Base-by-base conservation (phyloP, 2,888 invertebrate genomes). In the Andrena hattorfiana region DNA sequence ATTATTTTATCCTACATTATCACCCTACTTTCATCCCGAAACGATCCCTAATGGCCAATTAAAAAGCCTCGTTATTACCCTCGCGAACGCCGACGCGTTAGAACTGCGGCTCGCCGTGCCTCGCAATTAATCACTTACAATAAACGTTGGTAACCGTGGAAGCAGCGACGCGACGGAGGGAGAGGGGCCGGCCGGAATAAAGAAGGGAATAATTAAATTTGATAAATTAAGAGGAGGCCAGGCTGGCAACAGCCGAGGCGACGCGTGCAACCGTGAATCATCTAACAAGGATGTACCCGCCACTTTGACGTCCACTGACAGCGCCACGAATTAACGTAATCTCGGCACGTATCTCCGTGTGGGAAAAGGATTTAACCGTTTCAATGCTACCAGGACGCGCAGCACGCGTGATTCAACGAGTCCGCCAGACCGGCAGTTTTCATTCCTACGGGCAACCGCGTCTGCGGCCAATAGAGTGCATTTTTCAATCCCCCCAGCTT, bases 311-410 rank as follows among this genome's bases (percentile, higher is more conserved):
- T 56, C 23, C 42, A 77, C 63, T 64, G 76, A 64, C 71, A 56
- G 10, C 30, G 8, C 26, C 10, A 16, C 71, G 51, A 60, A 66
- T 71, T 59, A 77, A 64, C 49, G 64, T 66, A 77, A 77, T 77
- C 77, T 26, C 16, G 6, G 56, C 26, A 48, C 16, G 77, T 35
- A 71, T 64, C 59, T 72, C 28, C 71, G n/a, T 32, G n/a, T 59
- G 71, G 71, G 71, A 77, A 71, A 66, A 77, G 64, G 64, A 77
- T 72, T 66, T 56, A 59, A 49, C 59, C 71, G 71, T 66, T 77
- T 59, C 77, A 77, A 77, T 77, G 77, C 77, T 72, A 77, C 70
- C 63, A 26, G 42, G 42, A 62, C 69, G 13, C 26, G 66, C 59
- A 35, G 51, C 74, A 26, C 69, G 48, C 28, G 71, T 66, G 63